Evolutionary conservation across 2,888 invertebrate genomes (phyloP).

Genomic region (Trichacis sp.): DNA sequence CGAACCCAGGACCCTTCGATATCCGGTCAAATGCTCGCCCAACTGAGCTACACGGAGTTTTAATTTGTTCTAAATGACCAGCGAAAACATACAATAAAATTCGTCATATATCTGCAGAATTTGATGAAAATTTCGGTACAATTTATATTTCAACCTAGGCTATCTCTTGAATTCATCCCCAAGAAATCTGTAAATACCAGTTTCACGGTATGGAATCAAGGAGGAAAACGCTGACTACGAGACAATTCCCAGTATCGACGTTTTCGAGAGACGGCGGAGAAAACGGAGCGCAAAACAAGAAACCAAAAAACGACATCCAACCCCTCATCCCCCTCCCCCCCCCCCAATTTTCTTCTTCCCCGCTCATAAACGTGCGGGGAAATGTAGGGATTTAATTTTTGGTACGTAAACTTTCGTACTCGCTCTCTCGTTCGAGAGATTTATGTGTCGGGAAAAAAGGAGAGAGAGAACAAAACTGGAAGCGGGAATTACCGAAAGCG

Average conservation of each 20-base stretch:
- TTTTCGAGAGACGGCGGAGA: constrained; percentile 52
- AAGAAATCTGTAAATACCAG: not conserved
- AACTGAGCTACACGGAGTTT: no score
- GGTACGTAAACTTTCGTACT: constrained; percentile 10
- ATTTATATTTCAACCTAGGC: no score
- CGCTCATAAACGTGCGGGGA: not conserved
- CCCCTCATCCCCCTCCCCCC: no score
- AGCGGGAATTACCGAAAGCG: constrained; percentile 4
- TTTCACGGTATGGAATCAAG: constrained; percentile 13
- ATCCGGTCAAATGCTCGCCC: no score
- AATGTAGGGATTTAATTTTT: constrained; percentile 14
- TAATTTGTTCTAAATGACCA: no score
- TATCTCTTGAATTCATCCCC: no score
- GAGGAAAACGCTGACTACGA: constrained; percentile 53
- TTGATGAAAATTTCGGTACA: no score
- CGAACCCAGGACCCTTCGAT: no score
- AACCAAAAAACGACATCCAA: constrained; percentile 10
- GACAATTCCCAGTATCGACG: constrained; percentile 49
- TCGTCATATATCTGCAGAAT: no score
- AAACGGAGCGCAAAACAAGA: constrained; percentile 39
- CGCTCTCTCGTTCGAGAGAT: constrained; percentile 26
- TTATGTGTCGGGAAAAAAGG: constrained; percentile 20
- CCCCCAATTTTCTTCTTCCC: not conserved
- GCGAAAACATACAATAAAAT: no score
- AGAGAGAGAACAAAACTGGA: constrained; percentile 6